Conservation (phyloP, 2,113 vertebrate species). For the Phaethornis superciliosus region DNA sequence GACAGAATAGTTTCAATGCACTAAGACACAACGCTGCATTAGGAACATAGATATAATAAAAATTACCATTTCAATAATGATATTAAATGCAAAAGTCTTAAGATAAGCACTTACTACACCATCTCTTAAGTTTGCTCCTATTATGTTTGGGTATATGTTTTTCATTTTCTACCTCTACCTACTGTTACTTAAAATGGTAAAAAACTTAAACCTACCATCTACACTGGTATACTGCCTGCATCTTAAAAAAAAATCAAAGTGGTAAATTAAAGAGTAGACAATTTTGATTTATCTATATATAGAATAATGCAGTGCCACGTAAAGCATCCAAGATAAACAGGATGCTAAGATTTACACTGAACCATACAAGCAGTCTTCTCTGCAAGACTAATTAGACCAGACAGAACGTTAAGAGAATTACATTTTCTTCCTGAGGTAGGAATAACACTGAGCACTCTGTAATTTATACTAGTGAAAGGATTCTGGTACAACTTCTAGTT, state of each 20-base stretch:
- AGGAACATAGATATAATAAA: background rate
- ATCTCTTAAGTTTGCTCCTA: background rate
- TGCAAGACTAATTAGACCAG: background rate
- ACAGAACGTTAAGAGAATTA: background rate
- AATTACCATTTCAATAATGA: background rate
- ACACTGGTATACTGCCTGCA: background rate
- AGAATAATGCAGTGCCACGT: background rate
- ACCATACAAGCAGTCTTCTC: background rate
- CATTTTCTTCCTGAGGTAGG: background rate
- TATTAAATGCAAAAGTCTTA: background rate
- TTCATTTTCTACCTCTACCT: background rate
- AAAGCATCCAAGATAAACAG: background rate
- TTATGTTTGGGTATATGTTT: background rate
- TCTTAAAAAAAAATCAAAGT: background rate
- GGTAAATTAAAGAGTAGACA: background rate
- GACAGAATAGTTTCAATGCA: background rate
- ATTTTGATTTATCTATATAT: background rate
- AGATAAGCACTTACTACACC: background rate
- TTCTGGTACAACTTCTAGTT: background rate
- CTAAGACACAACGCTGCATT: background rate
- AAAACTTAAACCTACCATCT: background rate
- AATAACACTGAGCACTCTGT: background rate
- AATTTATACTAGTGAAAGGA: accelerated
- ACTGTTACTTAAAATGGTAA: background rate
- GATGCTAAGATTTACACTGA: background rate